These are phyloP conservation scores for Ginglymostoma cirratum DNA, from an alignment of 2,113 vertebrate species.

Conservation along the genomic window DNA sequence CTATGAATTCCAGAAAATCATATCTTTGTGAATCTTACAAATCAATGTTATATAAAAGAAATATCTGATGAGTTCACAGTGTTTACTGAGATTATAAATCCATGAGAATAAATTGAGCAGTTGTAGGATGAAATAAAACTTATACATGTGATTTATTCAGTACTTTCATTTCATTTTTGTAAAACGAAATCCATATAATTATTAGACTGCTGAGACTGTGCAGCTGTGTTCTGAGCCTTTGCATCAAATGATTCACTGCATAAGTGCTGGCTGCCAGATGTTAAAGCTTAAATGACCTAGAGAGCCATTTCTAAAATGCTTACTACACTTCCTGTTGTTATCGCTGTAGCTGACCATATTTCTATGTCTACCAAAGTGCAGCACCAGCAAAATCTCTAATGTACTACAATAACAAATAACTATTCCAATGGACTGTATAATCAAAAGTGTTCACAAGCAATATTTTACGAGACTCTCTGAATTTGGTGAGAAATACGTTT, in stretches of 20 bases:
- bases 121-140: constrained; percentile 21
- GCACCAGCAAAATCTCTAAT: background rate
- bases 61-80: background rate
- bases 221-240: background rate
- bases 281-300: background rate
- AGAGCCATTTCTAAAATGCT: constrained; percentile 19
- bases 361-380: background rate
- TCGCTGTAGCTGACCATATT: background rate
- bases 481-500: background rate
- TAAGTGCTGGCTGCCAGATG: constrained; percentile 11
- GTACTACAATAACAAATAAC: background rate
- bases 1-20: background rate
- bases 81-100: background rate
- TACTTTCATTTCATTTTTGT: background rate
- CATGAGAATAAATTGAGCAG: background rate
- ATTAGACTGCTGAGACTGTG: background rate
- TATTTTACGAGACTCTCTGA: background rate
- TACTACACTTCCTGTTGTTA: background rate
- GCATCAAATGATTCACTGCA: background rate
- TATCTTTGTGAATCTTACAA: background rate
- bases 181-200: background rate
- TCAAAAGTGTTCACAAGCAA: background rate
- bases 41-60: background rate
- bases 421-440: background rate
- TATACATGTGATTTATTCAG: background rate